phyloP scores from a whole-genome alignment of 2,797 vertebrate genomes.

The Channallabes apus region DNA sequence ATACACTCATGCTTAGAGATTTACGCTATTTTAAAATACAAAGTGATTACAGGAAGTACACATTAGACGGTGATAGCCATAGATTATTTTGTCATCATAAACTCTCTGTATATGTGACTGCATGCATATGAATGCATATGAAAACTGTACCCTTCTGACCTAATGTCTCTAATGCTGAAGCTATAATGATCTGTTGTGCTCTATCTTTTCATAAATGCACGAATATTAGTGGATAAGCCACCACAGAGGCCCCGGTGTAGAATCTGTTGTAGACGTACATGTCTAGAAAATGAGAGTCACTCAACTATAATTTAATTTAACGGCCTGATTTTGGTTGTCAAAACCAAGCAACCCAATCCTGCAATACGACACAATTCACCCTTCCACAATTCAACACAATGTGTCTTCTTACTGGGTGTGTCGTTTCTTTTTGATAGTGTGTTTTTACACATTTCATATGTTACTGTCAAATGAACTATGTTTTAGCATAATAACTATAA shows the following conservation, averaged over 20 bases:
- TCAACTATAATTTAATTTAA: neutral
- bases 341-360: neutral
- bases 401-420: neutral
- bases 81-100: neutral
- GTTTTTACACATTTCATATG: neutral
- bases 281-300: neutral
- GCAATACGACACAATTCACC: neutral
- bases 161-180: neutral
- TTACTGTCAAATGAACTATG: neutral
- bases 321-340: neutral
- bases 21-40: neutral
- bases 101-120: too few relatives aligned
- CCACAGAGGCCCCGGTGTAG: neutral
- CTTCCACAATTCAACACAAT: neutral
- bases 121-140: too few relatives aligned
- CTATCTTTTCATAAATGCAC: neutral
- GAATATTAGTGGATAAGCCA: neutral
- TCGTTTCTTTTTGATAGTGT: neutral
- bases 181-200: neutral
- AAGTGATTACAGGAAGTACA: neutral
- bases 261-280: neutral
- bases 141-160: neutral
- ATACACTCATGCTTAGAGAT: neutral
- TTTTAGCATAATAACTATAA: too few relatives aligned
- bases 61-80: too few relatives aligned